Evolutionary conservation across 2,888 invertebrate genomes (phyloP).

Genomic region (Tinea trinotella): DNA sequence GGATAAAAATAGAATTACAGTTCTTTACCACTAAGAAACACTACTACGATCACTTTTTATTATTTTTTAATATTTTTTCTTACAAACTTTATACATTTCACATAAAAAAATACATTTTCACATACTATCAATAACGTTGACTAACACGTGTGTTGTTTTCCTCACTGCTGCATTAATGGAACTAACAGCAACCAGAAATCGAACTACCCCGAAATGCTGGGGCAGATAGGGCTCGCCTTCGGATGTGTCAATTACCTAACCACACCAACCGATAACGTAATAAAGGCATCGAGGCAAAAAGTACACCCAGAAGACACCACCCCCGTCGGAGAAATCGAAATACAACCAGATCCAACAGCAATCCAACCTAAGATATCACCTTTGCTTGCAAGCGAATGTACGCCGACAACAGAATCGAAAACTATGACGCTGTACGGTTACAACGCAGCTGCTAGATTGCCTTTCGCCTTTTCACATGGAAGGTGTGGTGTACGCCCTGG

Average conservation of each 20-base stretch:
- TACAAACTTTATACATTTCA: no score
- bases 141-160: slow-evolving; percentile 31
- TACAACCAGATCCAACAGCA: slow-evolving; percentile 45
- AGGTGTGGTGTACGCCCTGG: slow-evolving; percentile 29
- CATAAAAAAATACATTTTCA: no score
- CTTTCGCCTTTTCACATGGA: slow-evolving; percentile 63
- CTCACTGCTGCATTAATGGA: slow-evolving; percentile 39
- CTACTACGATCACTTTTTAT: no score
- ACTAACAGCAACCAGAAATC: slow-evolving; percentile 61
- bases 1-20: no score
- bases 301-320: slow-evolving; percentile 58
- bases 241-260: slow-evolving; percentile 67
- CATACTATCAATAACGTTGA: no score
- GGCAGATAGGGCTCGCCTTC: slow-evolving; percentile 66
- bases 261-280: slow-evolving; percentile 39
- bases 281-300: slow-evolving; percentile 45
- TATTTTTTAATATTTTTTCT: no score
- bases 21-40: no score
- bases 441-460: slow-evolving; percentile 45
- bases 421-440: slow-evolving; percentile 64
- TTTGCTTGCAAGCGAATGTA: slow-evolving; percentile 46
- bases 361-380: slow-evolving; percentile 66
- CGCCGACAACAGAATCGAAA: slow-evolving; percentile 51
- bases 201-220: slow-evolving; percentile 69
- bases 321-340: slow-evolving; percentile 47